Percentiles rank a stretch among this genome's conserved stretches.
Evolutionary conservation across 2,797 vertebrate genomes (phyloP).

Genomic region (Huso huso): DNA sequence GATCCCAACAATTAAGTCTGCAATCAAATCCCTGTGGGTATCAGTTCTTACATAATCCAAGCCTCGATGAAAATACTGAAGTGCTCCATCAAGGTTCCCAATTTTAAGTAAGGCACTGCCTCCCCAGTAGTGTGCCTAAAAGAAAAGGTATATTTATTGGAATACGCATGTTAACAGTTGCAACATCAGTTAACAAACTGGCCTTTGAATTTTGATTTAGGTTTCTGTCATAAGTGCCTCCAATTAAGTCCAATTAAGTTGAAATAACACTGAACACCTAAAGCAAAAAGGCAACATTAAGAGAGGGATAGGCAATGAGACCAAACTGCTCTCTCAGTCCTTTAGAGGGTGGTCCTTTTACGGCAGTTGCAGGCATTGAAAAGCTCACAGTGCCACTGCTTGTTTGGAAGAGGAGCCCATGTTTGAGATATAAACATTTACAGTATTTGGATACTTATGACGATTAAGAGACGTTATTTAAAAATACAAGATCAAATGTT

Average conservation of each 20-base stretch:
- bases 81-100: background rate
- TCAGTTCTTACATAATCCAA: background rate
- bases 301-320: background rate
- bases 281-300: background rate
- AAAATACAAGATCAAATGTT: too few relatives aligned
- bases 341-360: too few relatives aligned
- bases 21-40: background rate
- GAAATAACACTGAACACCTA: background rate
- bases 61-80: background rate
- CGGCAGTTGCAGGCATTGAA: too few relatives aligned
- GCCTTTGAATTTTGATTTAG: background rate
- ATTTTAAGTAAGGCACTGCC: background rate
- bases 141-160: background rate
- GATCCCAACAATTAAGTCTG: background rate
- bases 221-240: background rate
- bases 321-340: too few relatives aligned
- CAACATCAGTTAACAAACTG: background rate
- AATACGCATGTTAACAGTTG: background rate
- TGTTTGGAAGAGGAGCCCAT: too few relatives aligned
- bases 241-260: background rate
- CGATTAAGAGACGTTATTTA: background rate
- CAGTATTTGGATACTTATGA: background rate
- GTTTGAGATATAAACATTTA: background rate
- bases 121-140: slow-evolving; percentile 1
- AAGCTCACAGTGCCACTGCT: too few relatives aligned